Conservation (phyloP, 1,140 invertebrate species). For the Gonioctena quinquepunctata region DNA sequence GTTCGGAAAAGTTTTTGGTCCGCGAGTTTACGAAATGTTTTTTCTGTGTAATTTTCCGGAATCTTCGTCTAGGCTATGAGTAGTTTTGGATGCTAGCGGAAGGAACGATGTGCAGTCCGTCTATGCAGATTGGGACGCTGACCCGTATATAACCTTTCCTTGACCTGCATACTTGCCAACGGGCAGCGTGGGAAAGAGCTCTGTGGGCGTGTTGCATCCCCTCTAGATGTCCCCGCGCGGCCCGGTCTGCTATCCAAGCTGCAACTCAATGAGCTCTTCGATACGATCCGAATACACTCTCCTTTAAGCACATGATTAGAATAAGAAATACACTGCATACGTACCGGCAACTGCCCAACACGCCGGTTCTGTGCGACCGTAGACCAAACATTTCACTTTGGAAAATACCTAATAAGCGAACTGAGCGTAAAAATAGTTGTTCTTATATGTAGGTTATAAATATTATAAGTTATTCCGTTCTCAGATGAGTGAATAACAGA, state of each 20-base stretch:
- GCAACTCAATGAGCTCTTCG: conserved; percentile 54
- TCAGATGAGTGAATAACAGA: too few relatives aligned
- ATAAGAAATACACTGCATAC: conserved; percentile 32
- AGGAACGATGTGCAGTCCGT: conserved; percentile 28
- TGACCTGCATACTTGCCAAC: conserved; percentile 57
- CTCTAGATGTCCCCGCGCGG: conserved; percentile 34
- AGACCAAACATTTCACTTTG: too few relatives aligned
- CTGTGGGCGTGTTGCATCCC: conserved; percentile 55
- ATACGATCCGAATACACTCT: conserved; percentile 48
- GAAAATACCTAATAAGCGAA: too few relatives aligned
- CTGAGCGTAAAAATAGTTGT: too few relatives aligned
- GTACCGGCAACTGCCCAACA: background rate
- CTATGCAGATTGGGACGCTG: conserved; percentile 52
- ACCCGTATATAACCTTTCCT: conserved; percentile 56
- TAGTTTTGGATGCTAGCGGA: conserved; percentile 27
- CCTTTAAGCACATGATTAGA: conserved; percentile 52
- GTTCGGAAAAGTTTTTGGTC: too few relatives aligned
- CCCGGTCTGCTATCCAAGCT: conserved; percentile 46
- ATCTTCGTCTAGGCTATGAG: conserved; percentile 2
- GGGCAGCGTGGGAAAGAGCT: conserved; percentile 56
- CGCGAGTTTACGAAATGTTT: too few relatives aligned
- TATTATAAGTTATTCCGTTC: too few relatives aligned
- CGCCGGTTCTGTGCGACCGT: background rate
- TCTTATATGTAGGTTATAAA: too few relatives aligned
- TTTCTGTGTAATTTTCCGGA: too few relatives aligned